phyloP scores from a whole-genome alignment of 2,888 invertebrate genomes.

The Polietes domitor region DNA sequence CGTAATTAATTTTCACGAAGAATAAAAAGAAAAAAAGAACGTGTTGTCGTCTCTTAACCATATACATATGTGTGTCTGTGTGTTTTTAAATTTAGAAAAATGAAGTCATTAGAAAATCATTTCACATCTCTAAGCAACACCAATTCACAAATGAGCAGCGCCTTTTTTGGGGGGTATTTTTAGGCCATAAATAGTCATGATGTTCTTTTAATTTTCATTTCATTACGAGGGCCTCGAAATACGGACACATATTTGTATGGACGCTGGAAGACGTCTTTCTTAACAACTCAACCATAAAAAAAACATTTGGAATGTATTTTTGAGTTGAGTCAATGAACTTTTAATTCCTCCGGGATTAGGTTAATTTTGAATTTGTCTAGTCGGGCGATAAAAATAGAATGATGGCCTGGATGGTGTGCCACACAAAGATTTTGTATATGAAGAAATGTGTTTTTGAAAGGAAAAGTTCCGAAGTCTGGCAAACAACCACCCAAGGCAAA shows the following conservation, averaged over 20 bases:
- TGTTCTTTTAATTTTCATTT: background rate
- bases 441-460: background rate
- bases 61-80: background rate
- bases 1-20: background rate
- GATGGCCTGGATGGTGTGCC: too few species aligned
- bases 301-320: background rate
- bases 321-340: conserved; percentile 4
- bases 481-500: background rate
- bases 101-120: background rate
- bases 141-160: background rate
- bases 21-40: too few species aligned
- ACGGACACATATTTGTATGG: background rate
- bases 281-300: background rate
- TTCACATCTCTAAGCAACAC: background rate
- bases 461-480: background rate
- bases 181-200: background rate
- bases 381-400: background rate
- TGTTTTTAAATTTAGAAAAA: background rate
- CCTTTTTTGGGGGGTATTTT: background rate
- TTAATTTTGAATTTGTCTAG: background rate
- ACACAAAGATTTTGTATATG: background rate
- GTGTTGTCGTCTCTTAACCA: background rate
- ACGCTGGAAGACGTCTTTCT: background rate
- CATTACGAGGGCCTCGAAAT: background rate
- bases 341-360: background rate